A percentile compares a stretch with the other conserved stretches of the same genome.
Evolutionary conservation across 2,888 invertebrate species (phyloP).

Genomic region (Ectobius pallidus): DNA sequence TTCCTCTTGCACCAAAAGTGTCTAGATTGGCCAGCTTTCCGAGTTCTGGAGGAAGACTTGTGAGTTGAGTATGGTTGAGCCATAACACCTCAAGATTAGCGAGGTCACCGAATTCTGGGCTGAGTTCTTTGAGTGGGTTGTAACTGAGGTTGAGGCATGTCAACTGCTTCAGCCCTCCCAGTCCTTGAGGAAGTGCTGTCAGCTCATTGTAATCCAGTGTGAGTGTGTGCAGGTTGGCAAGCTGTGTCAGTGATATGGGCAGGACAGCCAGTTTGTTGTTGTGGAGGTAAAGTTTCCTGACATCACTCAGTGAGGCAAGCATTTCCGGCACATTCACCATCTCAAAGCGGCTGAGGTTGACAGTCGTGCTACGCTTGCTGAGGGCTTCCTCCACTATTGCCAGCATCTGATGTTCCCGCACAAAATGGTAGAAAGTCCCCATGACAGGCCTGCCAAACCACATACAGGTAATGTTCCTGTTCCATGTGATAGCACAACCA

Average conservation of each 20-base stretch:
- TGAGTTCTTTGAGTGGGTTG: conserved; percentile 64
- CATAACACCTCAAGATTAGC: conserved; percentile 68
- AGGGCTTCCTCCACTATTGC: conserved; percentile 70
- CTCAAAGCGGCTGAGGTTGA: conserved; percentile 69
- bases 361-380: conserved; percentile 62
- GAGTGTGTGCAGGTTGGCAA: conserved; percentile 64
- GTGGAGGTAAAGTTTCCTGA: conserved; percentile 68
- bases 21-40: conserved; percentile 65
- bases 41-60: conserved; percentile 65
- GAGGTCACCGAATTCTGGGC: conserved; percentile 65
- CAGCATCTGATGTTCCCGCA: conserved; percentile 70
- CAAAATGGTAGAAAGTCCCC: conserved; percentile 64
- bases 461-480: not conserved
- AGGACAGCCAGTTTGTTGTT: conserved; percentile 65
- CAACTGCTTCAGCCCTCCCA: conserved; percentile 64
- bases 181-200: conserved; percentile 63
- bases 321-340: conserved; percentile 64
- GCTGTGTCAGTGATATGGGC: conserved; percentile 59
- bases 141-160: conserved; percentile 70
- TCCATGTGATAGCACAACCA: too few species aligned
- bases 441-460: conserved; percentile 8
- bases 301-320: conserved; percentile 62
- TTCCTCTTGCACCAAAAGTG: conserved; percentile 70
- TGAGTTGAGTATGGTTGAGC: conserved; percentile 67
- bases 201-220: conserved; percentile 71